Evolutionary conservation across 1,140 invertebrate genomes (phyloP).

Genomic region (Nebria ingens): DNA sequence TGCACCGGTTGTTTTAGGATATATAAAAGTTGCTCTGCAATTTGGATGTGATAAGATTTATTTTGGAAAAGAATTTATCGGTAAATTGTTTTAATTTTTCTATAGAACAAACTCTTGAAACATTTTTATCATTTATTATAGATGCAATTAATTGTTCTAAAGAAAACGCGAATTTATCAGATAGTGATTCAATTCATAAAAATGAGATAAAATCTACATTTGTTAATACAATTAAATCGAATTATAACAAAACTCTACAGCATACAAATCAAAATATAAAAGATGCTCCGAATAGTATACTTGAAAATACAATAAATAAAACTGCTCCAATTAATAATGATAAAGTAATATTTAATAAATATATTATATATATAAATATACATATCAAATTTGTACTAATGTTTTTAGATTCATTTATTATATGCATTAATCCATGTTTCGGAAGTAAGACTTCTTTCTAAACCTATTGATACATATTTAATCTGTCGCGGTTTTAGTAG

Average conservation of each 20-base stretch:
- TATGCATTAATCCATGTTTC: conserved; percentile 41
- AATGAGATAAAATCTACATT: too few species aligned
- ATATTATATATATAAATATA: conserved; percentile 13
- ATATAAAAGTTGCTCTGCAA: conserved; percentile 35
- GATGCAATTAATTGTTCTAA: conserved; percentile 13
- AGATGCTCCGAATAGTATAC: conserved; percentile 26
- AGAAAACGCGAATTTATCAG: conserved; percentile 9
- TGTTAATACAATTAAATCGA: too few species aligned
- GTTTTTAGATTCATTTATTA: conserved; percentile 34
- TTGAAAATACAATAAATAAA: conserved; percentile 17
- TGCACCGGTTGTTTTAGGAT: conserved; percentile 24
- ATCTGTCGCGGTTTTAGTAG: conserved; percentile 41
- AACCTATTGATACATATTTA: conserved; percentile 34
- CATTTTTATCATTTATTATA: conserved; percentile 10
- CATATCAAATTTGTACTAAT: conserved; percentile 19
- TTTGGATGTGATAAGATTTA: conserved; percentile 38
- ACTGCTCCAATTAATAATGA: conserved; percentile 10
- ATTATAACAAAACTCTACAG: background rate
- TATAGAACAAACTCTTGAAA: background rate
- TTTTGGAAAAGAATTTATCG: conserved; percentile 40
- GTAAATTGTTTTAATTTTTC: conserved; percentile 21
- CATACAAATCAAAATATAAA: conserved; percentile 20
- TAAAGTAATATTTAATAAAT: conserved; percentile 5
- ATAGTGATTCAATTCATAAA: conserved; percentile 11
- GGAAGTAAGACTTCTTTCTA: conserved; percentile 35